Conservation (phyloP, 2,113 vertebrate genomes). For the Mola mola region DNA sequence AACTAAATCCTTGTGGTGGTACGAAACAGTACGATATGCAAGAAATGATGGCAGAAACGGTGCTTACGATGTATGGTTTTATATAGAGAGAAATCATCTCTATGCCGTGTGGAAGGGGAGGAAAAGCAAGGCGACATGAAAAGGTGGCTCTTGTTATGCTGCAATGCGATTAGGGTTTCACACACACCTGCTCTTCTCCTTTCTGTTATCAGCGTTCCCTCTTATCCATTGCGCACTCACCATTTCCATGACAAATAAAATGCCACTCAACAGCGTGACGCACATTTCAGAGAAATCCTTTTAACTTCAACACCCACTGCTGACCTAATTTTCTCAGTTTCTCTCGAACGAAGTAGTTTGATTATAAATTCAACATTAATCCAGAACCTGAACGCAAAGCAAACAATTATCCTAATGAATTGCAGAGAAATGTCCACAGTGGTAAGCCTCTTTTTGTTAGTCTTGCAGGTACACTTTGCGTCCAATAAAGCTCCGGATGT, state of each 20-base stretch:
- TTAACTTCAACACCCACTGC: conserved; percentile 50
- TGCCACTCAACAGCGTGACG: conserved; percentile 30
- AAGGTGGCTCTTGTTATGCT: background rate
- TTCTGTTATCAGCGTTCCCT: conserved; percentile 25
- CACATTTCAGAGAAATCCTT: conserved; percentile 44
- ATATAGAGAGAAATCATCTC: background rate
- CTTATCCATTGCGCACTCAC: conserved; percentile 44
- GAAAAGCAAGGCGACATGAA: conserved; percentile 5
- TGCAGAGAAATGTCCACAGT: background rate
- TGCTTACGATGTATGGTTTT: too few species aligned
- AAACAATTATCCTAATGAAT: conserved; percentile 16
- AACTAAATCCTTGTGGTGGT: too few species aligned
- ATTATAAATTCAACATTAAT: conserved; percentile 39
- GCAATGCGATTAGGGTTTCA: conserved; percentile 5
- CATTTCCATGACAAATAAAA: conserved; percentile 64
- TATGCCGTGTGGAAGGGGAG: background rate
- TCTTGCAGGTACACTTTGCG: too few species aligned
- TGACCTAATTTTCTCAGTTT: conserved; percentile 36
- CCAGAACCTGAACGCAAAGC: conserved; percentile 21
- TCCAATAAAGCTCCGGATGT: too few species aligned
- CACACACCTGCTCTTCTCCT: conserved; percentile 29
- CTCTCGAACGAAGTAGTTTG: conserved; percentile 7
- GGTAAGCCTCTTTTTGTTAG: too few species aligned
- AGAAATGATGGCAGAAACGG: too few species aligned
- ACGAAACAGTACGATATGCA: too few species aligned